Evolutionary conservation across 2,797 vertebrate genomes (phyloP).

Genomic region (Sebastolobus altivelis): DNA sequence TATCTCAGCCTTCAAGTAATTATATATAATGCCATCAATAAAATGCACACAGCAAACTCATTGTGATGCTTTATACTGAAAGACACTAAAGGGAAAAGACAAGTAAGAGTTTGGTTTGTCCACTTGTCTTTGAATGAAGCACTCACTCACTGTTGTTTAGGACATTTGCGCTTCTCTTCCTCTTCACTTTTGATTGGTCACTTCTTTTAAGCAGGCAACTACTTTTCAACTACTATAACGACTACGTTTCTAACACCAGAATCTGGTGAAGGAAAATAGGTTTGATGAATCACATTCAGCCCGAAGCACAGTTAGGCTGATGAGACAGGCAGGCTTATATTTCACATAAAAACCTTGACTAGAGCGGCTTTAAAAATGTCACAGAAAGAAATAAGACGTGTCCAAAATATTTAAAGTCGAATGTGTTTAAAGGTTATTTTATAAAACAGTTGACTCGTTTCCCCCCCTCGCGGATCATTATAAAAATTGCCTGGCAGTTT

Average conservation of each 20-base stretch:
- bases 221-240: no score
- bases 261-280: neutral
- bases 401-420: slow-evolving; percentile 1
- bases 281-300: slow-evolving; percentile 25
- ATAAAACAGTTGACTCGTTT: slow-evolving; percentile 11
- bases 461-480: slow-evolving; percentile 30
- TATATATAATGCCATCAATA: neutral
- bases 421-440: slow-evolving; percentile 29
- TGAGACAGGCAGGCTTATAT: slow-evolving; percentile 1
- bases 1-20: neutral
- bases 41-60: neutral
- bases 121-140: neutral
- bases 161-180: neutral
- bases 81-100: neutral
- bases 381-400: no score
- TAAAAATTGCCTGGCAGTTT: slow-evolving; percentile 30
- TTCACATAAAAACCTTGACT: slow-evolving; percentile 30
- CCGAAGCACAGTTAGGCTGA: slow-evolving; percentile 17
- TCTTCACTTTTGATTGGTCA: slow-evolving; percentile 15
- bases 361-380: slow-evolving; percentile 27
- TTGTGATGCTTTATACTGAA: neutral
- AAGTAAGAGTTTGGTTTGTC: neutral
- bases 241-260: neutral
- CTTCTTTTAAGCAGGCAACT: neutral
- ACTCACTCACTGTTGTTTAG: neutral